Evolutionary conservation across 1,140 invertebrate species (phyloP).

Genomic region (Papilio glaucus): DNA sequence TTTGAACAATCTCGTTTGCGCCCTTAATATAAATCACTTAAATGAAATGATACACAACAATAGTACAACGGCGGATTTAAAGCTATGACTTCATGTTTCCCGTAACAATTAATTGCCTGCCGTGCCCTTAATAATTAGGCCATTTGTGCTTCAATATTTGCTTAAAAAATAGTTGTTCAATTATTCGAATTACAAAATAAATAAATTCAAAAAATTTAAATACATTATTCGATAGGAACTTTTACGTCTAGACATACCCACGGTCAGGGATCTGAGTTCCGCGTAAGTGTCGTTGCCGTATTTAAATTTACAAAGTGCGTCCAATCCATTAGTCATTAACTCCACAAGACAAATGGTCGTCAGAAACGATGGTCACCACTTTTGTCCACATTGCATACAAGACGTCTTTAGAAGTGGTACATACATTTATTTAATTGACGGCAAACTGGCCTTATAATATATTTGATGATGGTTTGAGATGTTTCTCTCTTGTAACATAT

Average conservation of each 20-base stretch:
- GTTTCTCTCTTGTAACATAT: no score
- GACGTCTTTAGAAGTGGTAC: neutral
- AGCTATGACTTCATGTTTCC: no score
- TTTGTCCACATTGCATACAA: slow-evolving; percentile 20
- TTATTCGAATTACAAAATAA: neutral
- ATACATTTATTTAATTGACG: neutral
- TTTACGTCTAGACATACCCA: slow-evolving; percentile 20
- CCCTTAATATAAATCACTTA: no score
- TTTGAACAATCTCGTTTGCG: no score
- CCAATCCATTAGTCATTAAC: slow-evolving; percentile 32
- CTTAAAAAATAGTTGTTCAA: neutral
- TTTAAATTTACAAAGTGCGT: slow-evolving; percentile 27
- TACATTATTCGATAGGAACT: neutral
- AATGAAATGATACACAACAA: no score
- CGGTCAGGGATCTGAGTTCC: slow-evolving; percentile 1
- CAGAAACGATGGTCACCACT: slow-evolving; percentile 12
- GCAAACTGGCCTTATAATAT: neutral
- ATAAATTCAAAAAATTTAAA: slow-evolving; percentile 4
- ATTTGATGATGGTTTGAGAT: neutral
- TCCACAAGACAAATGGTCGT: slow-evolving; percentile 26
- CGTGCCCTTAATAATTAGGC: no score
- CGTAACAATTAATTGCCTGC: no score
- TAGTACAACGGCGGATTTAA: no score
- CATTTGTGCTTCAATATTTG: neutral
- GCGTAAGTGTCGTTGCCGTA: slow-evolving; percentile 19